Evolutionary conservation across 2,113 vertebrate species (phyloP), one percentile per base, ranked within the genome.

Genomic region (Smithornis capensis): DNA sequence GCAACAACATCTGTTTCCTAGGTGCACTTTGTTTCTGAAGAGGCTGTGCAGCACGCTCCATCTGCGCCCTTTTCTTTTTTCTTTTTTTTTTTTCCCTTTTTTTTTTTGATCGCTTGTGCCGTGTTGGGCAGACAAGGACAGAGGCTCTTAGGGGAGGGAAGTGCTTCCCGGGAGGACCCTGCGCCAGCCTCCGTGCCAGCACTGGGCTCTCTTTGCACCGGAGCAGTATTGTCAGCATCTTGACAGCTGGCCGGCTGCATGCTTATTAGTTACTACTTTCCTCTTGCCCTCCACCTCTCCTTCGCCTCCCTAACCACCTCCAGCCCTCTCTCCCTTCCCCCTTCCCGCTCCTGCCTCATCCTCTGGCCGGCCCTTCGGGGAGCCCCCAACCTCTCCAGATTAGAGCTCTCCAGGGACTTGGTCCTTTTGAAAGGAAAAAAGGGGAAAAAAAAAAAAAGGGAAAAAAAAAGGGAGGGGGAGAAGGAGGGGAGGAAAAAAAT

Each of bases 321-420:
- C 56, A 80, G 45, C 19, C 53, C 84, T 87, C 84, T 87, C 50
- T 90, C 77, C 92, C 90, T 91, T 65, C 27, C 79, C 81, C 89
- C 78, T 90, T 80, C 65, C 83, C 2, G 11, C 50, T 57, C 55
- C 80, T 94, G 89, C 89, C 59, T 74, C 19, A 4, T 59, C 2
- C 50, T 33, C 89, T 13, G 44, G 76, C 25, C 60, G 2, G 86
- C 95, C 95, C 94, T 97, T 96, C 2, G 62, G 90, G 68, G 78
- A 90, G 92, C 91, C 95, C 78, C 94, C 75, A 95, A 76, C 95
- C 96, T 96, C 97, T 97, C 97, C 96, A 97, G 95, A 95, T 97
- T 97, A 97, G 97, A 97, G 93, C 95, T 97, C 94, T 97, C 96
- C 95, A 95, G 95, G 83, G 97, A 97, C 95, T 92, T 94, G 75